A percentile compares a stretch with the other conserved stretches of the same genome.
These are phyloP conservation scores for human DNA, from an alignment of 2,113 vertebrate species.

Conservation along the genomic window DNA sequence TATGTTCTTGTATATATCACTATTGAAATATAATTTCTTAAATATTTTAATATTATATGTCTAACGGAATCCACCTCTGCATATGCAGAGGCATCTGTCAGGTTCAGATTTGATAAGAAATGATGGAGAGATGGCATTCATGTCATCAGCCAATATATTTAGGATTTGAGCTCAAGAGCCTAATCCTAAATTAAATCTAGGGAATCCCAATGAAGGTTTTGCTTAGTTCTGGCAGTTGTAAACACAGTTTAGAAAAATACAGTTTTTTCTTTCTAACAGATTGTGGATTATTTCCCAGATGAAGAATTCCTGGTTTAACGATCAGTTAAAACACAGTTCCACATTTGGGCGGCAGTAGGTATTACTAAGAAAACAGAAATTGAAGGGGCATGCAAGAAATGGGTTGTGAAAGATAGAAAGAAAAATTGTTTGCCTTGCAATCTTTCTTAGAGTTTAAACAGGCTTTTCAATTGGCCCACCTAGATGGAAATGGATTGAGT, in stretches of 20 bases:
- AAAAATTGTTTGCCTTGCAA: background rate
- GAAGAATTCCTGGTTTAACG: too few relatives aligned
- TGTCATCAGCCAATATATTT: background rate
- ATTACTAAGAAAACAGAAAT: background rate
- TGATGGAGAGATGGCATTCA: background rate
- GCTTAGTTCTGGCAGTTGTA: background rate
- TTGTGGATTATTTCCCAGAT: too few relatives aligned
- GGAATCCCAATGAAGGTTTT: background rate
- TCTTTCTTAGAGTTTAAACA: constrained; percentile 1
- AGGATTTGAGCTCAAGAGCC: background rate
- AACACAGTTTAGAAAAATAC: too few relatives aligned
- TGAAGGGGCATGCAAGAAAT: background rate
- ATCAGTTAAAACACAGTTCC: background rate
- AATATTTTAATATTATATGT: background rate
- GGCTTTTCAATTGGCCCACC: background rate
- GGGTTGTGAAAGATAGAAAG: background rate
- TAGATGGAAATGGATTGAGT: background rate
- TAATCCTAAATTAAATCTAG: background rate
- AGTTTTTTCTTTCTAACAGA: too few relatives aligned
- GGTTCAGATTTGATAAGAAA: background rate
- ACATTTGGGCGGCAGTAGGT: background rate
- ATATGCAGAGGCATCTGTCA: background rate
- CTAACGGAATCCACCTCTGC: background rate
- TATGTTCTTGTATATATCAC: background rate
- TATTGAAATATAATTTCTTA: background rate